Base-by-base conservation (phyloP, 1,140 invertebrate genomes). In the Drosophila bifasciata region DNA sequence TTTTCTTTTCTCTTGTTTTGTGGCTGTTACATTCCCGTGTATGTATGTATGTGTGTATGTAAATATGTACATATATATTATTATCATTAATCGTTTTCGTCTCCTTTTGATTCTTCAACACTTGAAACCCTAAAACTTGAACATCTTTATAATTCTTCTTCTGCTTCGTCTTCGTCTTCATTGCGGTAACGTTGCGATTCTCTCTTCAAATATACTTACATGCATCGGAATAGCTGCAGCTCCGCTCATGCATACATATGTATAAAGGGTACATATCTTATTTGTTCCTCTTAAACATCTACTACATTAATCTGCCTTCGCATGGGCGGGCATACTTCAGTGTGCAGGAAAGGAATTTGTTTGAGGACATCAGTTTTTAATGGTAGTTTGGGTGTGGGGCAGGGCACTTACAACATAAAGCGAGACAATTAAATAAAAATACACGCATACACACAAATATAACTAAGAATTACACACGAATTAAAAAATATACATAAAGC, bases 61-160 rank as follows among this genome's bases (percentile, higher is more conserved):
- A 25, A 6, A 6, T 25, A 25, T 1, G 1, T 25, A 7, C 23
- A 32, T 32, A 11, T 0, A 17, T 32, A 51, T 17, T 36, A 13
- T 36, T 36, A 16, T 56, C 13, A 16, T 16, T 50, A 17, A 49
- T 52, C 36, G 63, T 55, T 72, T 48, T 13, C 16, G 36, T 68
- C 13, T 45, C 43, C 21, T 19, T 28, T 39, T 40, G 57, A 51
- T 56, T 57, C 60, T 59, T 80, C 46, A 80, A 81, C 79, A 81
- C 77, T 73, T 76, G 72, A 46, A 73, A 68, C 57, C 53, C 71
- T 64, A 79, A 78, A 75, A 79, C 63, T 57, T 51, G 55, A 75
- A 64, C 52, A 64, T 17, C 46, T 25, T 17, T 56, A 15, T 45
- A 19, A 3, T 28, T 44, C 13, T 13, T 60, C 57, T 48, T 56